Percentiles rank a stretch among this genome's conserved stretches.
These are phyloP conservation scores for Oscheius sp. DNA, from an alignment of 2,888 invertebrate genomes.

Conservation along the genomic window DNA sequence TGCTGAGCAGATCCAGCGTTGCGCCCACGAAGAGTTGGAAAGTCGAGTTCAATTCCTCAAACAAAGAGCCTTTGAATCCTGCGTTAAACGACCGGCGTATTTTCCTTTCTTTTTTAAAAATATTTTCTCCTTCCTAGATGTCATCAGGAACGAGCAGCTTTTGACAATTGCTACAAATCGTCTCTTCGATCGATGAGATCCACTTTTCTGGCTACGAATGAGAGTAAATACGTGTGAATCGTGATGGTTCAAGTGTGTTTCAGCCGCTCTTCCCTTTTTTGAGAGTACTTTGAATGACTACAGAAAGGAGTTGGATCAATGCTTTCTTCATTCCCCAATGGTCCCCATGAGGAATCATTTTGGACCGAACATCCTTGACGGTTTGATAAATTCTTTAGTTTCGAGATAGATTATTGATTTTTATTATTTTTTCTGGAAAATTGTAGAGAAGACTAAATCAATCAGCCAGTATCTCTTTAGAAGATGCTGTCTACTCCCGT, in stretches of 20 bases:
- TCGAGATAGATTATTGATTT: background rate
- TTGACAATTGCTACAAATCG: conserved; percentile 62
- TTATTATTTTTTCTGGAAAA: background rate
- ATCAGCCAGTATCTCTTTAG: conserved; percentile 29
- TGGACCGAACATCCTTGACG: conserved; percentile 49
- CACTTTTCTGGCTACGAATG: conserved; percentile 17
- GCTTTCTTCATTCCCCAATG: conserved; percentile 46
- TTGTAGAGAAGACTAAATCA: background rate
- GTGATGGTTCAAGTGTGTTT: background rate
- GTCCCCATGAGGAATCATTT: conserved; percentile 44
- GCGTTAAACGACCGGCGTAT: conserved; percentile 53
- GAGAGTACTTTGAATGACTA: conserved; percentile 26
- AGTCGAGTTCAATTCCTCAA: conserved; percentile 56
- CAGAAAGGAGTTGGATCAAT: conserved; percentile 43
- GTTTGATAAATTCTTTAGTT: conserved; percentile 38
- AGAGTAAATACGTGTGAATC: conserved; percentile 1
- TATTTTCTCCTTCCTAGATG: conserved; percentile 49
- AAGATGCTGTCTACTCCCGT: conserved; percentile 60
- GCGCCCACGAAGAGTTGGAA: conserved; percentile 60
- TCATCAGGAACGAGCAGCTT: conserved; percentile 58
- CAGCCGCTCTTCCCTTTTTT: conserved; percentile 7
- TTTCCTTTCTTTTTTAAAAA: background rate
- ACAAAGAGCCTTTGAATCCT: conserved; percentile 56
- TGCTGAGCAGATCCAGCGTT: conserved; percentile 63
- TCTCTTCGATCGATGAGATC: conserved; percentile 41